Base-by-base conservation (phyloP, 2,113 vertebrate genomes). In the Calonectris borealis region DNA sequence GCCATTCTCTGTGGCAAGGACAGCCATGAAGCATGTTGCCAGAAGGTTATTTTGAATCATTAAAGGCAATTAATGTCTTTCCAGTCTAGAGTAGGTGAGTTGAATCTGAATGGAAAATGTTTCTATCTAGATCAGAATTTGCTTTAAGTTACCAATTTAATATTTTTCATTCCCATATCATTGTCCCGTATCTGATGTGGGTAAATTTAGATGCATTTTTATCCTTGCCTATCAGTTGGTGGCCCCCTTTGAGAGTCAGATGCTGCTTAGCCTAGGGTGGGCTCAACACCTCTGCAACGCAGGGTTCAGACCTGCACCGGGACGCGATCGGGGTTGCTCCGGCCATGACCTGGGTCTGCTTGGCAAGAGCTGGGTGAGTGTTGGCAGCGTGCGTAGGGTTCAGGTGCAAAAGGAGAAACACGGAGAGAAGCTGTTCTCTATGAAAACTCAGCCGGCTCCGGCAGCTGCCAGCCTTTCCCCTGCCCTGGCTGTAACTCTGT, bases 291-390 rank as follows among this genome's bases (percentile, higher is more conserved):
- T 25, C 20, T 70, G 40, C 76, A 36, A 4, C 1, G 4, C 32
- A 40, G 57, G 34, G 52, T 24, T 72, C 34, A 34, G 54, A 58
- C 40, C 38, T 5, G 3, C 40, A 1, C 26, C 12, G 36, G 8
- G 25, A 46, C 0, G 1, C 0, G 0, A 5, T 31, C 4, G 2
- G 16, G 7, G 11, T 76, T 46, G 10, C 86, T 46, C 29, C 57
- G 61, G 27, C 32, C 18, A 3, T 65, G 40, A 17, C 21, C 27
- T 65, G 51, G 18, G 7, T 18, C 46, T 80, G 46, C 46, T 76
- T 80, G 82, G 51, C 62, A 49, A 54, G 82, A 76, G 57, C 29
- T 62, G 86, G 16, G 2, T 42, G 57, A 27, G 57, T 15, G 14
- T 0, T 83, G 68, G 25, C 52, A 52, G 12, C 2, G 76, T 46